These are phyloP conservation scores for Mustela erminea DNA, from an alignment of 2,797 vertebrate genomes.

Conservation along the genomic window DNA sequence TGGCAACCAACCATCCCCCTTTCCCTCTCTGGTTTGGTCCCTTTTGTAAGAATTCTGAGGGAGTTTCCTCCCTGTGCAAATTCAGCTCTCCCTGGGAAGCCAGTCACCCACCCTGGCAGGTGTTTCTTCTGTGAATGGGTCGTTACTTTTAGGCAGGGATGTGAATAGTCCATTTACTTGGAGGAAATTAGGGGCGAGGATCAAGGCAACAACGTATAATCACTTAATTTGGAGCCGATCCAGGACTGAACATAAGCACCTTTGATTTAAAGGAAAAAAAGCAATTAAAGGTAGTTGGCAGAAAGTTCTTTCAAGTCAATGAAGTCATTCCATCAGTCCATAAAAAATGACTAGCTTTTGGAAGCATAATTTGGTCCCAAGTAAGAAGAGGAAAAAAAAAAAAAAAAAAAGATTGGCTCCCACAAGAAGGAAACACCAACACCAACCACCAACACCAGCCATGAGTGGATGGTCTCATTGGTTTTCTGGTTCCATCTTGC, in stretches of 20 bases:
- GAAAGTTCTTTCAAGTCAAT: constrained; percentile 64
- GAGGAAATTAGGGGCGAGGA: background rate
- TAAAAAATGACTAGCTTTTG: constrained; percentile 40
- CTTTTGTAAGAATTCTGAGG: background rate
- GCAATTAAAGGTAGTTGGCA: constrained; percentile 64
- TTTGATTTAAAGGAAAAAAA: constrained; percentile 58
- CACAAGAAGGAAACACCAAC: background rate
- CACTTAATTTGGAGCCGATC: constrained; percentile 64
- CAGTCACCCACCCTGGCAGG: background rate
- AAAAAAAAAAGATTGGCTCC: background rate
- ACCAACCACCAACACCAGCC: background rate
- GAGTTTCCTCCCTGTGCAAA: background rate
- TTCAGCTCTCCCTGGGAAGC: background rate
- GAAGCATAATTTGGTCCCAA: constrained; percentile 36
- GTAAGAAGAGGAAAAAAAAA: fast-evolving
- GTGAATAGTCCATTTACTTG: background rate
- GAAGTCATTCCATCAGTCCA: constrained; percentile 61
- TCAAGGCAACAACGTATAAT: background rate
- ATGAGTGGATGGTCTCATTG: background rate
- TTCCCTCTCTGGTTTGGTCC: background rate
- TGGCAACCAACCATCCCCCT: background rate
- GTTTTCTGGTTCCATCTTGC: background rate
- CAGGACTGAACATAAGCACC: constrained; percentile 38
- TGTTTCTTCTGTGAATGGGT: background rate
- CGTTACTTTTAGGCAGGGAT: background rate